Base-by-base conservation (phyloP, 2,113 vertebrate genomes). In the Amphilophus citrinellus region DNA sequence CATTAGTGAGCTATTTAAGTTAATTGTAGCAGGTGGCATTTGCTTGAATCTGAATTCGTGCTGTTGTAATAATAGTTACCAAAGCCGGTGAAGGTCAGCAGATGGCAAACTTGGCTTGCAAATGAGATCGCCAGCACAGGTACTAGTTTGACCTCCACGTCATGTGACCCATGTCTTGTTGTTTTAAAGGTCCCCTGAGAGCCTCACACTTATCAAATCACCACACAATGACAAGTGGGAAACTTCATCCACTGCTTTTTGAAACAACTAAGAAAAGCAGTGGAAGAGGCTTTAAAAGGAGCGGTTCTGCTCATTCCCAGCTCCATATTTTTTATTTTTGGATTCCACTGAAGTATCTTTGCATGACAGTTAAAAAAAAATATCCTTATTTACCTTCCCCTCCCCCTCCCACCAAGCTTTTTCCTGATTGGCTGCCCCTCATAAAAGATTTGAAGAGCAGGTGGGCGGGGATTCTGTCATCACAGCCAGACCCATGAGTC, bases 381-480 rank as follows among this genome's bases (percentile, higher is more conserved):
- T 3, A 32, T 53, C 66, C 66, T 6, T 53, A 73, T 20, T 8
- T 53, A 73, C 24, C 47, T 30, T 35, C 50, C 27, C 44, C 30
- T 32, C 32, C 18, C 24, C 68, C 18, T n/a, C 18, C 10, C 10
- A 0, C 24, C 44, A 71, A 13, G 0, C 10, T 1, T 73, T 13
- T 9, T 35, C 18, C 68, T 73, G 27, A 56, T 73, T 73, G 27
- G 47, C 47, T 56, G 42, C 10, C 68, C 66, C 17, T 1, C 2
- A 14, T 14, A 0, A 35, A 35, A 11, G 17, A 53, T 73, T 73
- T 53, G 47, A 56, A 30, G 27, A 73, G 27, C 30, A 35, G 10
- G 47, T 53, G 10, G 66, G 66, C 2, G 0, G 50, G 17, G 50
- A 7, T 8, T 53, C 50, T 53, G 50, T 53, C 18, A 7, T 56